Conservation (phyloP, 2,113 vertebrate genomes). For the Boleophthalmus pectinirostris region DNA sequence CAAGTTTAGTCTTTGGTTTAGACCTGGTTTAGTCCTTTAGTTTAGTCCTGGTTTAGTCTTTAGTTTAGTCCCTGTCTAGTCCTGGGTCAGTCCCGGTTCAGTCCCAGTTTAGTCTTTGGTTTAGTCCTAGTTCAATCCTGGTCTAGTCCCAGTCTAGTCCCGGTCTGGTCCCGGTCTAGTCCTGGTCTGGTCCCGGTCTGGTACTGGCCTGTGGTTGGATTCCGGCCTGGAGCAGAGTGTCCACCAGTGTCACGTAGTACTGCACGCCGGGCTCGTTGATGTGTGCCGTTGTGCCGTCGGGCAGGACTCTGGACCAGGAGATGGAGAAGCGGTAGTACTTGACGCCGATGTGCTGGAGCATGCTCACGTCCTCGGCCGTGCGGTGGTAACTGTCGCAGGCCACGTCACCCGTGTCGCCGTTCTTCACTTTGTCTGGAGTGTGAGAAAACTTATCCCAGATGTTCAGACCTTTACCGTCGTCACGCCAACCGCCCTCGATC, state of each 20-base stretch:
- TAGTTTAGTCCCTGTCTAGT: too few species aligned
- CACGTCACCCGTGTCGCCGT: slow-evolving; percentile 84
- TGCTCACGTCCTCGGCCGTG: slow-evolving; percentile 84
- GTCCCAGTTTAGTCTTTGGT: too few species aligned
- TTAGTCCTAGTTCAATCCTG: too few species aligned
- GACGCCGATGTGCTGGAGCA: slow-evolving; percentile 84
- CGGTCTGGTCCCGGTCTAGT: too few species aligned
- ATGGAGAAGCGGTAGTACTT: slow-evolving; percentile 93
- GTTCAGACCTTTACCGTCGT: slow-evolving; percentile 94
- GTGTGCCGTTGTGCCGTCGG: slow-evolving; percentile 84
- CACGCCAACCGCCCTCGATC: slow-evolving; percentile 95
- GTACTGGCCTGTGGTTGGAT: slow-evolving; percentile 87
- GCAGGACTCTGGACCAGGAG: slow-evolving; percentile 91
- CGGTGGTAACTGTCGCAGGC: slow-evolving; percentile 96
- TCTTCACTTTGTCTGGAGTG: slow-evolving; percentile 69
- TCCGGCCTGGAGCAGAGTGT: slow-evolving; percentile 83
- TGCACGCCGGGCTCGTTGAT: slow-evolving; percentile 86
- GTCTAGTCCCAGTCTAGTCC: too few species aligned
- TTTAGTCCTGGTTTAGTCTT: too few species aligned
- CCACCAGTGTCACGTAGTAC: slow-evolving; percentile 86
- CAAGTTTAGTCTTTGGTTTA: too few species aligned
- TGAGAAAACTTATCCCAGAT: slow-evolving; percentile 95
- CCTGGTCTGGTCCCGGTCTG: too few species aligned
- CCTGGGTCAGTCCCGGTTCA: too few species aligned
- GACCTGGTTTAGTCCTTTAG: too few species aligned